Evolutionary conservation across 1,140 invertebrate species (phyloP).

Genomic region (Acyrthosiphon pisum): DNA sequence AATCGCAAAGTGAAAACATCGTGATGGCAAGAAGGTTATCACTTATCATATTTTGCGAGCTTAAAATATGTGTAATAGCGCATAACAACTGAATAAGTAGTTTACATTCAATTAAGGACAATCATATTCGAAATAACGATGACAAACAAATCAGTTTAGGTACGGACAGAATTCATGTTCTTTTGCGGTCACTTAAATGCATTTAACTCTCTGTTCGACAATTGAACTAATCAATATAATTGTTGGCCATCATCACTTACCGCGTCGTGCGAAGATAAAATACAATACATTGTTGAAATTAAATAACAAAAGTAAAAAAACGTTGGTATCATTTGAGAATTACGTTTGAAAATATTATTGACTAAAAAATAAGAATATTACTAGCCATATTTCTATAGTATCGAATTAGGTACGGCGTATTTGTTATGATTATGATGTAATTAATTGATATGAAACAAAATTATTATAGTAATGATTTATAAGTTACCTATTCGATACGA

Average conservation of each 20-base stretch:
- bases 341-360: too few relatives aligned
- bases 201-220: background rate
- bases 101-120: slow-evolving; percentile 20
- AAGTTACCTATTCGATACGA: background rate
- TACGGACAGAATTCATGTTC: background rate
- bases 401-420: too few relatives aligned
- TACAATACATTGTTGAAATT: background rate
- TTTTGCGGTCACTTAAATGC: background rate
- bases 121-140: background rate
- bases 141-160: background rate
- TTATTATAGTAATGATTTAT: background rate
- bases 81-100: background rate
- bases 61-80: background rate
- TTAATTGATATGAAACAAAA: too few relatives aligned
- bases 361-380: background rate
- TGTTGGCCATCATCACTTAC: background rate
- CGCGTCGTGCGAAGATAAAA: too few relatives aligned
- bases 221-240: background rate
- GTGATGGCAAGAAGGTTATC: background rate
- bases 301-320: background rate
- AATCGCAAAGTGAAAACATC: background rate
- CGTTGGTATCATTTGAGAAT: too few relatives aligned
- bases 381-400: background rate
- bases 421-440: too few relatives aligned
- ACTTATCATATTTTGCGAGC: background rate